These are phyloP conservation scores for Martes flavigula DNA, from an alignment of 2,797 vertebrate genomes.

Conservation along the genomic window DNA sequence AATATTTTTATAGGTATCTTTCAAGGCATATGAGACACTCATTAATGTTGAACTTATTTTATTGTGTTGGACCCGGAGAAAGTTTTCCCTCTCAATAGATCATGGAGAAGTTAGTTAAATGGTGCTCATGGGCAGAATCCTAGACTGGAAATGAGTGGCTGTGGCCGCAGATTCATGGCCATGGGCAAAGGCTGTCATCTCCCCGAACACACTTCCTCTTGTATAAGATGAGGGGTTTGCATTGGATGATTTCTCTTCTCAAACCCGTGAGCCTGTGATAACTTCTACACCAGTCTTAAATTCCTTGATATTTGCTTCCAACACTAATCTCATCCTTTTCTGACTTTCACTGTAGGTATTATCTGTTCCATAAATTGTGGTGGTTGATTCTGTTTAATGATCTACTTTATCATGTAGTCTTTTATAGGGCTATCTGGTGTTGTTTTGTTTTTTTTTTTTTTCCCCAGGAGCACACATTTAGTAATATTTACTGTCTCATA, in stretches of 20 bases:
- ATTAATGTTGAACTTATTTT: constrained; percentile 1
- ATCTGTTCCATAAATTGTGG: not conserved
- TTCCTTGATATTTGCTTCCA: not conserved
- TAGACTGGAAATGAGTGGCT: not conserved
- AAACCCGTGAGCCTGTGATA: not conserved
- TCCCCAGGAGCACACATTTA: constrained; percentile 10
- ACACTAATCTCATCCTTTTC: not conserved
- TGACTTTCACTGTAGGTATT: not conserved
- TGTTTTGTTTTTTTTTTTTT: not conserved
- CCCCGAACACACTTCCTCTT: not conserved
- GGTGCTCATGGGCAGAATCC: not conserved
- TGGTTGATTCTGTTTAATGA: not conserved
- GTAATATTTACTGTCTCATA: not conserved
- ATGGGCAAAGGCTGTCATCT: not conserved
- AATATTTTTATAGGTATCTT: constrained; percentile 10
- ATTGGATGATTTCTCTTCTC: not conserved
- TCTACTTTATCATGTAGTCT: not conserved
- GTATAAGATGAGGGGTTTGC: not conserved
- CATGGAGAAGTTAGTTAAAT: not conserved
- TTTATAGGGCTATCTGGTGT: not conserved
- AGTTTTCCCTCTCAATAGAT: not conserved
- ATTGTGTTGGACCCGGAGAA: not conserved
- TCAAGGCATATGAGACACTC: not conserved
- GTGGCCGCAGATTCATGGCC: not conserved
- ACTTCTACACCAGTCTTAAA: not conserved